Evolutionary conservation across 2,113 vertebrate species (phyloP).

Genomic region (Jacana jacana): DNA sequence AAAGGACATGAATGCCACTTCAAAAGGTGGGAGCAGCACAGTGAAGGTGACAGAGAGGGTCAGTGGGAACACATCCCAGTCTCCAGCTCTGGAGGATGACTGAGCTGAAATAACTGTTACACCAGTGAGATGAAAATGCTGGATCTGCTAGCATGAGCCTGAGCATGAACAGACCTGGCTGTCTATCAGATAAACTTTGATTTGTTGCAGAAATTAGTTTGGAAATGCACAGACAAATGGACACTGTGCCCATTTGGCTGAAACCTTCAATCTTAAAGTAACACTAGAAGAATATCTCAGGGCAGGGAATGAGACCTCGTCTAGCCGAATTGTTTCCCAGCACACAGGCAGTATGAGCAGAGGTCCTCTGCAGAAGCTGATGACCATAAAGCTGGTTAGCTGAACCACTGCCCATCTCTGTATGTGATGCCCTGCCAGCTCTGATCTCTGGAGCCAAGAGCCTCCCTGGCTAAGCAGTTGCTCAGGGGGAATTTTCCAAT

Average conservation of each 20-base stretch:
- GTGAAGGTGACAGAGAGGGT: not conserved
- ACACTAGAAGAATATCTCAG: not conserved
- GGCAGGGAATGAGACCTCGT: not conserved
- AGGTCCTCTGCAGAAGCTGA: not conserved
- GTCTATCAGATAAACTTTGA: not conserved
- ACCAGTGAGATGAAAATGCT: not conserved
- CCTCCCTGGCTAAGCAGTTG: not conserved
- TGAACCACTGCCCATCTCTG: not conserved
- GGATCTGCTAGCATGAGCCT: not conserved
- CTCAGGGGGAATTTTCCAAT: not conserved
- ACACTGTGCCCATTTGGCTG: not conserved
- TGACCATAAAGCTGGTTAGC: not conserved
- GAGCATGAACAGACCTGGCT: not conserved
- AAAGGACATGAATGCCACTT: not conserved
- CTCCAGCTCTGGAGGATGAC: not conserved
- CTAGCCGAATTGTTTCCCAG: not conserved
- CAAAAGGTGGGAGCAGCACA: not conserved
- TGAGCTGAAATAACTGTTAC: not conserved
- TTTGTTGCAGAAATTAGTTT: not conserved
- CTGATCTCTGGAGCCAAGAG: not conserved
- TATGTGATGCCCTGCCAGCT: not conserved
- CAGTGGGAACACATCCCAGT: not conserved
- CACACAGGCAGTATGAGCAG: not conserved
- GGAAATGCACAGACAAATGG: rapidly evolving
- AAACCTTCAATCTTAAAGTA: not conserved